Evolutionary conservation across 2,888 invertebrate species (phyloP).

Genomic region (Drosophila mettleri): DNA sequence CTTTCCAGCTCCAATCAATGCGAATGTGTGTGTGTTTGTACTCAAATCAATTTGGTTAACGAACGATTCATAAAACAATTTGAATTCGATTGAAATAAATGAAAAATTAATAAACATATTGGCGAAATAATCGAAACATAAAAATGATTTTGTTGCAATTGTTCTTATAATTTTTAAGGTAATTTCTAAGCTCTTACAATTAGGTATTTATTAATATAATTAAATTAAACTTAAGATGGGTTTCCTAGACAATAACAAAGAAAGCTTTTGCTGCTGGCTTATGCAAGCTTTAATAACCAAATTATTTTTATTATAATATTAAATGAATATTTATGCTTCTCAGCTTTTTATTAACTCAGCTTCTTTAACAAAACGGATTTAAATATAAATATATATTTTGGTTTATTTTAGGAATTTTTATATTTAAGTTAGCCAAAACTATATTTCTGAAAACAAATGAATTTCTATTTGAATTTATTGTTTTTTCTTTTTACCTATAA

Average conservation of each 20-base stretch:
- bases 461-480: conserved; percentile 52
- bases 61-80: conserved; percentile 9
- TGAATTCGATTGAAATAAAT: conserved; percentile 1
- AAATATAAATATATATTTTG: conserved; percentile 5
- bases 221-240: conserved; percentile 2
- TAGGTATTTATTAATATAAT: conserved; percentile 7
- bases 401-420: conserved; percentile 10
- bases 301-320: conserved; percentile 8
- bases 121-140: conserved; percentile 24
- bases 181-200: conserved; percentile 25
- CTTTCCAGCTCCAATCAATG: conserved; percentile 37
- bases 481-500: conserved; percentile 43
- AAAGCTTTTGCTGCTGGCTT: conserved; percentile 48
- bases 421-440: conserved; percentile 2
- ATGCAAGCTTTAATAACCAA: conserved; percentile 32
- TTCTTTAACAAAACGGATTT: conserved; percentile 24
- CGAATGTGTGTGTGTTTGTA: conserved; percentile 66
- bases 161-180: conserved; percentile 40
- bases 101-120: conserved; percentile 23
- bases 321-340: conserved; percentile 15
- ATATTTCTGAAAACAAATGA: conserved; percentile 14
- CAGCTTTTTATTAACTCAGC: conserved; percentile 37
- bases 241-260: background rate
- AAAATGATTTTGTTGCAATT: conserved; percentile 69
- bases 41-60: conserved; percentile 48